Evolutionary conservation across 2,113 vertebrate species (phyloP).

Genomic region (Circaetus cinerascens): DNA sequence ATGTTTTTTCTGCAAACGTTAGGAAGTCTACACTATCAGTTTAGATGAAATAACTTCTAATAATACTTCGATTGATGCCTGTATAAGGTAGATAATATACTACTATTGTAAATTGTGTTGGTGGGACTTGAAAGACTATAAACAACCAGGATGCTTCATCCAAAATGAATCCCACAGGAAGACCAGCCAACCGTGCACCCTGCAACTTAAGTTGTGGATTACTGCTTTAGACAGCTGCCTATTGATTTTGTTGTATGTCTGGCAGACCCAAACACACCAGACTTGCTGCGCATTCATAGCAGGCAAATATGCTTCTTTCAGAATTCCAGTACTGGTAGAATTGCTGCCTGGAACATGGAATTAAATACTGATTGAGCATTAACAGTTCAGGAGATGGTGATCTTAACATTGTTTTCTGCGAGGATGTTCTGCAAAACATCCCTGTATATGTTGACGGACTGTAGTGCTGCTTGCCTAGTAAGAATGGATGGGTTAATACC

Average conservation of each 20-base stretch:
- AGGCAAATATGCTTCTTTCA: neutral
- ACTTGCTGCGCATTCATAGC: neutral
- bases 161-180: neutral
- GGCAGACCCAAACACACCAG: neutral
- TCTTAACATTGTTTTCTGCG: neutral
- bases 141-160: neutral
- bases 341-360: neutral
- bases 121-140: neutral
- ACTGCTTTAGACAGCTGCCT: neutral
- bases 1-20: neutral
- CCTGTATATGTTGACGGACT: neutral
- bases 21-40: neutral
- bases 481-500: neutral
- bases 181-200: neutral
- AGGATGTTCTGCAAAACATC: neutral
- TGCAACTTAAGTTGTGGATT: neutral
- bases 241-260: neutral
- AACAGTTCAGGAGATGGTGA: neutral
- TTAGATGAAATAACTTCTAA: neutral
- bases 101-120: neutral
- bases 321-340: neutral
- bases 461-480: neutral
- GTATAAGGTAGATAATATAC: neutral
- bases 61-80: neutral
- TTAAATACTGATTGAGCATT: neutral